Conservation (phyloP, 2,888 invertebrate species). For the Bugula neritina region DNA sequence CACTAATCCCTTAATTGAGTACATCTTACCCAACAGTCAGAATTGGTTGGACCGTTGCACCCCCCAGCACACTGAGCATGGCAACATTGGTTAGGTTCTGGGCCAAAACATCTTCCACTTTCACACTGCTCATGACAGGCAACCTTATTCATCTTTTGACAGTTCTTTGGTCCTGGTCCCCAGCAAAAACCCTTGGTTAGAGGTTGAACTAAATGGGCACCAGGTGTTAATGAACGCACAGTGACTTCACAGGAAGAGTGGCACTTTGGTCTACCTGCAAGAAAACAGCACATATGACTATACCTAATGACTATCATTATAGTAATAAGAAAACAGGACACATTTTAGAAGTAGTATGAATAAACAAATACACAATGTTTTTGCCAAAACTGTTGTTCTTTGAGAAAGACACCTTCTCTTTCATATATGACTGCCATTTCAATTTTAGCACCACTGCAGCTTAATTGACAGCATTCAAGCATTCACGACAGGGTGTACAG, state of each 20-base stretch:
- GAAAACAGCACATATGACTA: too few relatives aligned
- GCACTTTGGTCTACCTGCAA: conserved; percentile 19
- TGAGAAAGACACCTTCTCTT: too few relatives aligned
- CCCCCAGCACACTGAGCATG: conserved; percentile 96
- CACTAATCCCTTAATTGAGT: too few relatives aligned
- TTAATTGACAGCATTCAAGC: too few relatives aligned
- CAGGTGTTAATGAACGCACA: background rate
- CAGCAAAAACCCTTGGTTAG: conserved; percentile 66
- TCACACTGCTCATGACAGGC: conserved; percentile 91
- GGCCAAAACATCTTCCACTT: conserved; percentile 88
- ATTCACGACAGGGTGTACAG: too few relatives aligned
- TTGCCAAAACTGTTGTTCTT: too few relatives aligned
- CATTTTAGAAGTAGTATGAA: too few relatives aligned
- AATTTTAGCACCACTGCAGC: too few relatives aligned
- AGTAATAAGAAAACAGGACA: too few relatives aligned
- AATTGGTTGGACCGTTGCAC: conserved; percentile 86
- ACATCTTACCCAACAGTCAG: conserved; percentile 72
- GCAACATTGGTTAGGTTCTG: conserved; percentile 77
- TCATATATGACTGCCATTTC: too few relatives aligned
- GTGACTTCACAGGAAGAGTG: background rate
- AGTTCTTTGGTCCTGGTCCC: conserved; percentile 87
- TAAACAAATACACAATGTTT: too few relatives aligned
- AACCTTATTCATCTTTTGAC: conserved; percentile 74
- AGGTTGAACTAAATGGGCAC: background rate
- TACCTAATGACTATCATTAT: too few relatives aligned